Base-by-base conservation (phyloP, 1,140 invertebrate species). In the Trachymyrmex septentrionalis region DNA sequence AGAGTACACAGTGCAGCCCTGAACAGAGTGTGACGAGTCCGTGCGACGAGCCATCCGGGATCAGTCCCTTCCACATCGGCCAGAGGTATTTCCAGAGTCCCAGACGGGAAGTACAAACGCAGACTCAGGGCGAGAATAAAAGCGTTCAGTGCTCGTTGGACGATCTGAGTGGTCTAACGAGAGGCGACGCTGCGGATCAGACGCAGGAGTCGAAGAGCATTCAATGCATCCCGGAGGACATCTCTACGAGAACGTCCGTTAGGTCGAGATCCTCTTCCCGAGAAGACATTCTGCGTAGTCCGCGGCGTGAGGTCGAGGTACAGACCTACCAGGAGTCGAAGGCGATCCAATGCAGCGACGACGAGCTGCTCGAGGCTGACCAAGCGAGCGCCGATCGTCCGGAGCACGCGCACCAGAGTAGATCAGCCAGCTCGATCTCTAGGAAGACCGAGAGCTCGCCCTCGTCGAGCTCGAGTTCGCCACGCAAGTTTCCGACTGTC, bases 51-150 rank as follows among this genome's bases (percentile, higher is more conserved):
- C 7, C 30, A 0, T 44, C 66, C 9, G 72, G 30, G 0, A 61
- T 72, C 30, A 77, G 73, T 9, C 38, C 77, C 0, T 38, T 85
- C 24, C 85, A 78, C 59, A 10, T 77, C 4, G 38, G 57, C 1
- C 59, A 63, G 3, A 82, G 50, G 2, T 72, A 72, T 57, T 87
- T 87, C 2, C 90, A 91, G 48, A 94, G 93, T 30, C 94, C 93
- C 0, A 87, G 86, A 7, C 92, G 84, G 14, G 94, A 94, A 57
- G 94, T 93, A 5, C 76, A 94, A 30, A 95, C 94, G 0, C 94
- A 95, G 44, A 95, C 94, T 0, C 93, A 94, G 24, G 94, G 93
- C 0, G 94, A 95, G 81, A 90, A 92, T 69, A 95, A 95, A 38
- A 91, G 91, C 9, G 93, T 94, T 1, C 94, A 95, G 85, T 95